Evolutionary conservation across 2,113 vertebrate genomes (phyloP).

Genomic region (Nannospalax galili): DNA sequence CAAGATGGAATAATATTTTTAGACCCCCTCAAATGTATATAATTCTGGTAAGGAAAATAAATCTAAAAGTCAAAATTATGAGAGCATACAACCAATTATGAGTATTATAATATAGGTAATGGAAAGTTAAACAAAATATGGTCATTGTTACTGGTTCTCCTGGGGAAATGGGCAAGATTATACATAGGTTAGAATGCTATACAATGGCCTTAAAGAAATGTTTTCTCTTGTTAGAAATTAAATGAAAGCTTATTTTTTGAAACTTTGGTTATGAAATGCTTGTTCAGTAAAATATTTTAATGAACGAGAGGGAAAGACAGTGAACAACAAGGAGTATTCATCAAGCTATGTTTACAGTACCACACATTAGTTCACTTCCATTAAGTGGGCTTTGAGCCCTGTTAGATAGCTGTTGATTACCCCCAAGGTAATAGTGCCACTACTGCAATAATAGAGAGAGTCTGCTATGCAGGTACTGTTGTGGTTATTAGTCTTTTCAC

Average conservation of each 20-base stretch:
- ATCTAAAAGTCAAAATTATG: background rate
- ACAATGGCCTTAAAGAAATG: background rate
- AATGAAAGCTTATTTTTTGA: background rate
- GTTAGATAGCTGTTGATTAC: too few relatives aligned
- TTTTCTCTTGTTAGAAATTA: background rate
- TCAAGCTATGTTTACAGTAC: too few relatives aligned
- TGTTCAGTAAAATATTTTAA: constrained; percentile 4
- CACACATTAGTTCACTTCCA: too few relatives aligned
- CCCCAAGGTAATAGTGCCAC: too few relatives aligned
- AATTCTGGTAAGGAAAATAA: background rate
- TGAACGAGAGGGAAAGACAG: background rate
- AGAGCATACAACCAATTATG: background rate
- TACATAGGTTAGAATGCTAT: background rate
- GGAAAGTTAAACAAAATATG: background rate
- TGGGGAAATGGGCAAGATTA: background rate
- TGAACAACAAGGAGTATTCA: background rate
- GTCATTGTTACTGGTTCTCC: background rate
- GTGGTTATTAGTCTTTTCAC: too few relatives aligned
- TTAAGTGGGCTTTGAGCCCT: too few relatives aligned
- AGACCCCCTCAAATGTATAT: background rate
- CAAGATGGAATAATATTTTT: background rate
- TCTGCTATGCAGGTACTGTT: too few relatives aligned
- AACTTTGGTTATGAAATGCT: too few relatives aligned
- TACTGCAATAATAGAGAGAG: too few relatives aligned
- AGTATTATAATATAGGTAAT: background rate